Evolutionary conservation across 1,140 invertebrate genomes (phyloP).

Genomic region (Lucilia cuprina): DNA sequence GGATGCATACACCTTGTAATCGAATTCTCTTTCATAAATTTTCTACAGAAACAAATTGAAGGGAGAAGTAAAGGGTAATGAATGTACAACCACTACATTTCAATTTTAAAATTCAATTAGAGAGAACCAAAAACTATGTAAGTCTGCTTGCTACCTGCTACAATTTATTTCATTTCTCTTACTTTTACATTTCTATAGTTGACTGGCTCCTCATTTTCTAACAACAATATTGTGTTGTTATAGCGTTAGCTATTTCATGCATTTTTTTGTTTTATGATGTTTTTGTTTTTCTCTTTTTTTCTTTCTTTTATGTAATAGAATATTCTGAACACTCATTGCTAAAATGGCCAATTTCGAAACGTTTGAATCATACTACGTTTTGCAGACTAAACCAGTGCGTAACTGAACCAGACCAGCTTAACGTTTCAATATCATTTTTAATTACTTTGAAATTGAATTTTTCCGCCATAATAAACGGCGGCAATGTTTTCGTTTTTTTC

Average conservation of each 20-base stretch:
- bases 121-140: not conserved
- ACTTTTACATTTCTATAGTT: not conserved
- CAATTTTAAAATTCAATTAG: slow-evolving; percentile 12
- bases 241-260: not conserved
- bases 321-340: not conserved
- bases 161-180: not conserved
- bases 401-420: not conserved
- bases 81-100: not conserved
- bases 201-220: not conserved
- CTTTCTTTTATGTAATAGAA: not conserved
- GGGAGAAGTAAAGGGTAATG: not conserved
- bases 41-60: not conserved
- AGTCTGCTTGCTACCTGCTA: not conserved
- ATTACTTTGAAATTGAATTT: slow-evolving; percentile 31
- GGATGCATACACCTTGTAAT: not conserved
- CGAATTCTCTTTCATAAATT: too few species aligned
- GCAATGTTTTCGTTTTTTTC: not conserved
- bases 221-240: not conserved
- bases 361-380: not conserved
- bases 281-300: not conserved
- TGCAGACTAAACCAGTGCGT: not conserved
- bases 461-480: not conserved
- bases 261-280: not conserved
- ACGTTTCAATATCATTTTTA: slow-evolving; percentile 25
- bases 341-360: not conserved